Base-by-base conservation (phyloP, 2,113 vertebrate species). In the Psilopogon haemacephalus region DNA sequence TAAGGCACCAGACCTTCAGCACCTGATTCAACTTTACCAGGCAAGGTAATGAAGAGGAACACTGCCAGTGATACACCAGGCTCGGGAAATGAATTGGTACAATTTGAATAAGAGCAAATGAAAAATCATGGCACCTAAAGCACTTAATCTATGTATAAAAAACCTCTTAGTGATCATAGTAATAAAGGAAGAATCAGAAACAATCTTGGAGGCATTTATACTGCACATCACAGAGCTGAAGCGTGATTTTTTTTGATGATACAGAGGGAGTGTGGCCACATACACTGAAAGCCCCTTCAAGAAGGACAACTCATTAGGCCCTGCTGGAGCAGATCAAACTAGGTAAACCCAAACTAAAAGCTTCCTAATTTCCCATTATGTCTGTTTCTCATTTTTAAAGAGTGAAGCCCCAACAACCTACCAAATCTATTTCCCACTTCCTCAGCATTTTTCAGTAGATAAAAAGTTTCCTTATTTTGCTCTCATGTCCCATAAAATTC, bases 1-100 rank as follows among this genome's bases (percentile, higher is more conserved):
- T 72, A 95, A 97, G 38, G 84, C 79, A 89, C 2, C 92, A 96
- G 96, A 92, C 84, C 88, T 75, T 78, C 79, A 93, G 96, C 84
- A 89, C 16, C 56, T 93, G 91, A 97, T 96, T 96, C 75, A 94
- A 75, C 94, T 96, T 90, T 79, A 96, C 86, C 88, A 95, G 92
- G 92, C 86, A 93, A 93, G 92, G 87, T 93, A 95, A 93, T 55
- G 85, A 94, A 94, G 71, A 64, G 54, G 11, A 95, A 59, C 55
- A 37, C 55, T 8, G 74, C 19, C 82, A 96, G 74, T 58, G 88
- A 67, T 77, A 88, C 68, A 60, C 58, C 67, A 70, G n/a, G 86
- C 76, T 87, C 65, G 38, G 93, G 70, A 77, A 86, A 85, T n/a
- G 35, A 81, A 82, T 32, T 42, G 44, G 55, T 70, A 55, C 52